A percentile compares a stretch with the other conserved stretches of the same genome.
Conservation (phyloP, 2,888 invertebrate species). For the Elaeidobius kamerunicus region DNA sequence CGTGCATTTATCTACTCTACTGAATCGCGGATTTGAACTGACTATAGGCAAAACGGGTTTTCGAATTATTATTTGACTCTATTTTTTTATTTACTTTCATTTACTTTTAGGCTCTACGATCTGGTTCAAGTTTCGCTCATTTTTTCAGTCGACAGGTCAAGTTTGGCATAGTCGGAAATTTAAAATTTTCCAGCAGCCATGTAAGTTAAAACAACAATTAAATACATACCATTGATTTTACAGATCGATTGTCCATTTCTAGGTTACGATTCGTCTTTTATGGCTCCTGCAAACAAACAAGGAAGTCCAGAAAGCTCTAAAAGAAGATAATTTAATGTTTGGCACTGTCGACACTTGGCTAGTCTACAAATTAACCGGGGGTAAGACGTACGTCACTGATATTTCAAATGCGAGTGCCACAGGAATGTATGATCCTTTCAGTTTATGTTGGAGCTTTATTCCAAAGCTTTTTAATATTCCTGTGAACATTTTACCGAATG, state of each 20-base stretch:
- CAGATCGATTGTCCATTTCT: constrained; percentile 4
- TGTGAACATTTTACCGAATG: constrained; percentile 68
- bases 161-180: constrained; percentile 79
- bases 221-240: neutral
- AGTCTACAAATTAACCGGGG: constrained; percentile 72
- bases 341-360: constrained; percentile 95
- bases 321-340: constrained; percentile 66
- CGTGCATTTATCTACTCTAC: no score
- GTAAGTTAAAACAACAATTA: constrained; percentile 49
- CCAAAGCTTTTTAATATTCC: constrained; percentile 76
- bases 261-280: constrained; percentile 59
- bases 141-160: constrained; percentile 74
- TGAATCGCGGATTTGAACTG: no score
- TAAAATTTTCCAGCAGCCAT: constrained; percentile 83
- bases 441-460: constrained; percentile 73
- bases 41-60: neutral
- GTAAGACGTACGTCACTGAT: constrained; percentile 74
- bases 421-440: constrained; percentile 91
- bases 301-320: constrained; percentile 63
- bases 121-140: constrained; percentile 68
- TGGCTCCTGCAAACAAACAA: constrained; percentile 76
- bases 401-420: constrained; percentile 89
- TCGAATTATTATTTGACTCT: neutral
- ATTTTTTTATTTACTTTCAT: constrained; percentile 3
- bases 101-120: constrained; percentile 51